phyloP scores from a whole-genome alignment of 2,888 invertebrate species.

The Deilephila elpenor region DNA sequence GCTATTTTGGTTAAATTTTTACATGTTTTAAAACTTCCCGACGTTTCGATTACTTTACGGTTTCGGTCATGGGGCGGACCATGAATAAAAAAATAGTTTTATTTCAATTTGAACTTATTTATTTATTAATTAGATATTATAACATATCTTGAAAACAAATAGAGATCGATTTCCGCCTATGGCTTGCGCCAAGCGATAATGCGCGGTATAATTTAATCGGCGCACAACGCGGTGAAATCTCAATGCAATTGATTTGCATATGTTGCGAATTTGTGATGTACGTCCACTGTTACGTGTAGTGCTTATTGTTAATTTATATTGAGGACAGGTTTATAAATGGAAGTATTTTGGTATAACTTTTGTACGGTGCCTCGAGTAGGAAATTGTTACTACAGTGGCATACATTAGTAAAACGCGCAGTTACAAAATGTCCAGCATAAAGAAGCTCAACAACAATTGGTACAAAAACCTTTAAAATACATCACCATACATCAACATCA shows the following conservation, averaged over 20 bases:
- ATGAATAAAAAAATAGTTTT: no score
- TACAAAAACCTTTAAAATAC: no score
- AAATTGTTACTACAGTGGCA: no score
- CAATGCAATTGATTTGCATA: slow-evolving; percentile 55
- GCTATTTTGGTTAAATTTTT: no score
- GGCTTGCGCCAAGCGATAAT: slow-evolving; percentile 34
- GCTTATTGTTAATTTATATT: background rate
- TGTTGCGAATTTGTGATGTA: slow-evolving; percentile 42
- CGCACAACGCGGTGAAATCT: slow-evolving; percentile 57
- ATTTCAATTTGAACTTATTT: no score
- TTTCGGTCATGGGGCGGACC: no score
- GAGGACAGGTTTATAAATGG: no score
- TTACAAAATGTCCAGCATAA: no score
- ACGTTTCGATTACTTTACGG: no score
- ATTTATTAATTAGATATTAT: background rate
- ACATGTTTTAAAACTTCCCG: no score
- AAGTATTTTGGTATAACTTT: background rate
- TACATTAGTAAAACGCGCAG: background rate
- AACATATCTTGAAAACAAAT: background rate
- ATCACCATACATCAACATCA: no score
- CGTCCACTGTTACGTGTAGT: background rate
- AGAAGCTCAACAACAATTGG: no score
- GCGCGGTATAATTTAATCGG: slow-evolving; percentile 63
- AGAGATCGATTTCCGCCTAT: background rate
- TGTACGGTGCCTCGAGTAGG: background rate